These are phyloP conservation scores for Ophraella communa DNA, from an alignment of 2,888 invertebrate species.

Conservation along the genomic window DNA sequence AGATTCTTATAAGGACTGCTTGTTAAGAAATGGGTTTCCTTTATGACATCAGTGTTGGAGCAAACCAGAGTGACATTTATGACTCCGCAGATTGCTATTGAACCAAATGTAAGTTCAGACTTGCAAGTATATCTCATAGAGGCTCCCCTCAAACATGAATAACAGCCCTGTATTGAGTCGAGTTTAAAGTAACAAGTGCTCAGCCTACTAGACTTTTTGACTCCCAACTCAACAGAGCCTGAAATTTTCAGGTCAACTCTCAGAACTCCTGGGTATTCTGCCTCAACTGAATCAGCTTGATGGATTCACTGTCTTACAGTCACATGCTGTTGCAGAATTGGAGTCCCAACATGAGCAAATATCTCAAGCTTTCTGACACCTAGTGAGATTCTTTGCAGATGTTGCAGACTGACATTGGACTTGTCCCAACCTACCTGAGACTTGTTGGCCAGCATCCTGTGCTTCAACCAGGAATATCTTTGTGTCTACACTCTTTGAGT, in stretches of 20 bases:
- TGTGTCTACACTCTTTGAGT: no score
- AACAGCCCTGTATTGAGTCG: not conserved
- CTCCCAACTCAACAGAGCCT: not conserved
- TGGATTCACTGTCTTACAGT: not conserved
- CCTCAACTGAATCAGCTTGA: not conserved
- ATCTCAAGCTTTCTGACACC: not conserved
- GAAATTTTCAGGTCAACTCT: not conserved
- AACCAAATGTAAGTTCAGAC: not conserved
- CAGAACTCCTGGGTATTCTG: not conserved
- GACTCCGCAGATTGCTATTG: not conserved
- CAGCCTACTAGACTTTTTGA: not conserved
- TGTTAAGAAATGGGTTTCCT: not conserved
- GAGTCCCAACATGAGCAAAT: not conserved
- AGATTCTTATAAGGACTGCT: not conserved
- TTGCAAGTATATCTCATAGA: not conserved
- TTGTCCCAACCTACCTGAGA: not conserved
- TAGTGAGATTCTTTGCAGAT: not conserved
- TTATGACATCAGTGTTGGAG: not conserved
- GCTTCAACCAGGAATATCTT: not conserved
- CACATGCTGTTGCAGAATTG: not conserved
- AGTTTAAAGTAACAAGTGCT: not conserved
- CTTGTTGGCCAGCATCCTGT: not conserved
- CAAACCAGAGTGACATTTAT: not conserved
- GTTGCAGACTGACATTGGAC: not conserved
- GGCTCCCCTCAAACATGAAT: not conserved